Evolutionary conservation across 2,797 vertebrate genomes (phyloP), one percentile per base, ranked within the genome.

Genomic region (Ctenopoma multispine): DNA sequence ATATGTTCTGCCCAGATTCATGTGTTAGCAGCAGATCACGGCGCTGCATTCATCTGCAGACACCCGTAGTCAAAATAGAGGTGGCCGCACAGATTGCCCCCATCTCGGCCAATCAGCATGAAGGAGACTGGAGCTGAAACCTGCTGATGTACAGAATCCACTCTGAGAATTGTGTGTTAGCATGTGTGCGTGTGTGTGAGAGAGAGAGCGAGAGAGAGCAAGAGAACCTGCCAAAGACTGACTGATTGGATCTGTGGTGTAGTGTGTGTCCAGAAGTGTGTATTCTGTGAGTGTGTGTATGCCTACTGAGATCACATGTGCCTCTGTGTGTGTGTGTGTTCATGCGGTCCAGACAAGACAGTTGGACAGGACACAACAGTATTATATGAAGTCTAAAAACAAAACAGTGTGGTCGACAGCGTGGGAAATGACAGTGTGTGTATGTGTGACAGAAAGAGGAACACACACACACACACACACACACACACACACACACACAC

Each of bases 31-130:
- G 36, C 11, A 36, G 79, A 81, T 82, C 74, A 51, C 54, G 47
- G 77, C 64, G 27, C 68, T 38, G 80, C 68, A 89, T 89, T 89
- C 80, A 91, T 82, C 89, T 86, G 88, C 81, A 90, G 80, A 81
- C 86, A 90, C 84, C 86, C 89, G 47, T 79, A 94, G 92, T 92
- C 93, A 92, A 91, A 94, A 94, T 81, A 94, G 18, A 84, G 81
- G 79, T 77, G 76, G 84, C 86, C 81, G 78, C 90, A 92, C 91
- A 92, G 83, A 84, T 74, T 4, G 77, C 92, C 90, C 85, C 79
- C 86, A 93, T 90, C 71, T 31, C 12, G 9, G 49, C 76, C 82
- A 79, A 76, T 77, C 82, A 58, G 72, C 64, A 63, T 63, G 80
- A 50, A 79, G 83, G 89, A 89, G 68, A 23, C 69, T 61, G 73